Percentiles rank a stretch among this genome's conserved stretches.
phyloP scores from a whole-genome alignment of 2,888 invertebrate species.

The Trachelus stipa region DNA sequence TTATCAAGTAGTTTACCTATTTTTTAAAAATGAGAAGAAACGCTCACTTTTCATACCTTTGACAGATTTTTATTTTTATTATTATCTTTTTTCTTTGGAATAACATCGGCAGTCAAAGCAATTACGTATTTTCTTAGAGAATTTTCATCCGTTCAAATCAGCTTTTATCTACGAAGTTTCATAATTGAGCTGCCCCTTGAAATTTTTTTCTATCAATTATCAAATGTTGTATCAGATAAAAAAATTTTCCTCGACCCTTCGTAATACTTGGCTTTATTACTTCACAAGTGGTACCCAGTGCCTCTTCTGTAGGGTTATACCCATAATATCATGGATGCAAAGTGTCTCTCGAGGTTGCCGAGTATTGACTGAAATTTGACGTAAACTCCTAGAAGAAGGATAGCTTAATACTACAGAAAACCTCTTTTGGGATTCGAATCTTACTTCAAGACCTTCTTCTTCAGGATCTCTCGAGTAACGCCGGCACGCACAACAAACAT shows the following conservation, averaged over 20 bases:
- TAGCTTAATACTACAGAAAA: conserved; percentile 27
- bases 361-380: not conserved
- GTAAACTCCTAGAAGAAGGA: conserved; percentile 12
- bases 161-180: too few relatives aligned
- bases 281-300: not conserved
- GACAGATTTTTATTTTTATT: too few relatives aligned
- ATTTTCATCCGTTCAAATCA: too few relatives aligned
- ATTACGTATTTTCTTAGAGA: too few relatives aligned
- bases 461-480: not conserved
- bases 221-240: not conserved
- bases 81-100: too few relatives aligned
- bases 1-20: too few relatives aligned
- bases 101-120: too few relatives aligned
- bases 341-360: not conserved
- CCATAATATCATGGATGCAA: not conserved
- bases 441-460: conserved; percentile 14
- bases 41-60: too few relatives aligned
- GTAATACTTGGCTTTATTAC: not conserved
- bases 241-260: not conserved
- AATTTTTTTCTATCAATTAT: not conserved
- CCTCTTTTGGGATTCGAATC: conserved; percentile 37
- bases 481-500: conserved; percentile 9
- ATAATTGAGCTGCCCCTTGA: too few relatives aligned
- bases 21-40: too few relatives aligned
- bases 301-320: not conserved